Conservation (phyloP, 2,113 vertebrate genomes). For the Sula dactylatra region DNA sequence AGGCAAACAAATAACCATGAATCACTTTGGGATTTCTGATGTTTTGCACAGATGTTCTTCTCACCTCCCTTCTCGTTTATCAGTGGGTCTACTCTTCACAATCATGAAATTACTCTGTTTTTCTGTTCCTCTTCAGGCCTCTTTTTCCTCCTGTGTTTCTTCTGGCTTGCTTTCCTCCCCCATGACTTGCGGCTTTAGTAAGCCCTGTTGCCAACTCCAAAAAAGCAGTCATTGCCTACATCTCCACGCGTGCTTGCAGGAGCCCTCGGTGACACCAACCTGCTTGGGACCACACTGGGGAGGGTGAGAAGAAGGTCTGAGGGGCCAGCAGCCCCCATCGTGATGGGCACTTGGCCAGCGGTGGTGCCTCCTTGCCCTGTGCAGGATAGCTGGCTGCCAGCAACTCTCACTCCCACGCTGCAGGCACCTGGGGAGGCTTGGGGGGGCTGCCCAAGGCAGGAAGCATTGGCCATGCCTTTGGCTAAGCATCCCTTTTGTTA, state of each 20-base stretch:
- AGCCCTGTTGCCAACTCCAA: background rate
- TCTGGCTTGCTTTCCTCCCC: background rate
- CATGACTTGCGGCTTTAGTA: background rate
- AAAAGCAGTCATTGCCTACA: background rate
- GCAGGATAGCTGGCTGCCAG: background rate
- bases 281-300: background rate
- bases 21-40: background rate
- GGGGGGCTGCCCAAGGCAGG: background rate
- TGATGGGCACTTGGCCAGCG: fast-evolving
- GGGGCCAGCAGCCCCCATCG: background rate
- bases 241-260: background rate
- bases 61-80: background rate
- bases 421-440: background rate
- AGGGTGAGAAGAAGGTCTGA: background rate
- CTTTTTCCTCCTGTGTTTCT: background rate
- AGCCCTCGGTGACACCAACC: background rate
- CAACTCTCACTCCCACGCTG: background rate
- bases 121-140: background rate
- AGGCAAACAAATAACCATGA: background rate
- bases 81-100: background rate
- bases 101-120: background rate
- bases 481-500: background rate
- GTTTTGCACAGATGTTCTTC: background rate
- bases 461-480: background rate
- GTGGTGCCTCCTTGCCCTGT: fast-evolving